These are phyloP conservation scores for Pelmatolapia mariae DNA, from an alignment of 2,113 vertebrate genomes.

Conservation along the genomic window DNA sequence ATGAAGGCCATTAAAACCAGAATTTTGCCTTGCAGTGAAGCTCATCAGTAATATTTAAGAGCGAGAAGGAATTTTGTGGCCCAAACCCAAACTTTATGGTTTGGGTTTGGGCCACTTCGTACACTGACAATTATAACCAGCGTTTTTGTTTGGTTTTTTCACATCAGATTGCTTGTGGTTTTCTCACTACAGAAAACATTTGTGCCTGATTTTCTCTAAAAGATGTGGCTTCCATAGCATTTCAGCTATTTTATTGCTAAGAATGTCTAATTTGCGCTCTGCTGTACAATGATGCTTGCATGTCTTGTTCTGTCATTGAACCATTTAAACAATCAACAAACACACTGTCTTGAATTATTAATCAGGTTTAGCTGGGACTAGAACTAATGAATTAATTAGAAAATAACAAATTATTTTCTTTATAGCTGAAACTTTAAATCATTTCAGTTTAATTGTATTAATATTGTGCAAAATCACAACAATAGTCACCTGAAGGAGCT, in stretches of 20 bases:
- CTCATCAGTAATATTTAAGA: not conserved
- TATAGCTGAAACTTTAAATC: not conserved
- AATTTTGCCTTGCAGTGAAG: not conserved
- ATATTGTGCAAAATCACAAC: not conserved
- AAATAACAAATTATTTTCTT: not conserved
- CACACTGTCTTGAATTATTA: not conserved
- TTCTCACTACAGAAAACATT: not conserved
- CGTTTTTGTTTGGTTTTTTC: rapidly evolving
- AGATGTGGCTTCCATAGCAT: not conserved
- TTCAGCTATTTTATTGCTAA: not conserved
- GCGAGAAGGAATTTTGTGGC: not conserved
- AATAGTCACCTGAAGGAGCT: not conserved
- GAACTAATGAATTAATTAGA: not conserved
- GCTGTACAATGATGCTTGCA: not conserved
- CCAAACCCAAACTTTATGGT: not conserved
- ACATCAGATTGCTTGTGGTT: not conserved
- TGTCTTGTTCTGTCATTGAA: not conserved
- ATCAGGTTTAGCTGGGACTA: not conserved
- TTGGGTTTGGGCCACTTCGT: not conserved
- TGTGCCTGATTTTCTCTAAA: not conserved
- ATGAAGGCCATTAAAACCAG: not conserved
- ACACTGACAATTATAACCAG: not conserved
- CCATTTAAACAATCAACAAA: not conserved
- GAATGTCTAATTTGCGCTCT: not conserved
- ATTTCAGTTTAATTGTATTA: not conserved